Evolutionary conservation across 2,888 invertebrate genomes (phyloP), one percentile per base, ranked within the genome.

Genomic region (Gerris lacustris): DNA sequence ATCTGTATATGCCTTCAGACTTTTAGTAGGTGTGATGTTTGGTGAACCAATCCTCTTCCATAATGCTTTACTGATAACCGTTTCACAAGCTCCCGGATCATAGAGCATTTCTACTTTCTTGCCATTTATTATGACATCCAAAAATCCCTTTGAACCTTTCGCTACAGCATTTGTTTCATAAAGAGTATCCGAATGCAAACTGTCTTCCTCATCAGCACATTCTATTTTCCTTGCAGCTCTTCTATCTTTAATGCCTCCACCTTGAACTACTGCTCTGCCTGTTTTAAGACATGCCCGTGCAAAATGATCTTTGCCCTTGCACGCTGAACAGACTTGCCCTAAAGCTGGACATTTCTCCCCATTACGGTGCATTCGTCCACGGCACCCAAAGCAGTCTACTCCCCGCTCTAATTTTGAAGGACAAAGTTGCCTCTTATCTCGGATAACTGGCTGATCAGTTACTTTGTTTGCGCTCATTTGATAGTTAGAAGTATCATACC

Each of bases 61-160:
- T 43, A 69, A 15, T 5, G 62, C 44, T 63, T 69, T 31, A 15
- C 69, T 44, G 2, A 69, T 69, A 5, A 69, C 7, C 6, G 63
- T 55, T n/a, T 62, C 44, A 44, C 43, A 18, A 5, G 69, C 69
- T 11, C 69, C 69, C 9, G 69, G 69, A 43, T 69, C 63, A 17
- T 69, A 63, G 1, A 69, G 15, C 63, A 69, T 69, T 44, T 55
- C 43, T 6, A 69, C 69, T 6, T 69, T 9, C n/a, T 63, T 31
- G 6, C 44, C 43, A 31, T 68, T 68, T 68, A n/a, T n/a, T n/a
- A 68, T 17, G 5, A 47, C 43, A 6, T 17, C 67, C 11, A 6
- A 44, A 44, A 67, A 45, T 47, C 45, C 47, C 9, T 43, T 43
- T 68, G 11, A 55, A 6, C 55, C 47, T 11, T 62, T 62, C 6